Conservation (phyloP, 2,113 vertebrate species). For the Calonectris borealis region DNA sequence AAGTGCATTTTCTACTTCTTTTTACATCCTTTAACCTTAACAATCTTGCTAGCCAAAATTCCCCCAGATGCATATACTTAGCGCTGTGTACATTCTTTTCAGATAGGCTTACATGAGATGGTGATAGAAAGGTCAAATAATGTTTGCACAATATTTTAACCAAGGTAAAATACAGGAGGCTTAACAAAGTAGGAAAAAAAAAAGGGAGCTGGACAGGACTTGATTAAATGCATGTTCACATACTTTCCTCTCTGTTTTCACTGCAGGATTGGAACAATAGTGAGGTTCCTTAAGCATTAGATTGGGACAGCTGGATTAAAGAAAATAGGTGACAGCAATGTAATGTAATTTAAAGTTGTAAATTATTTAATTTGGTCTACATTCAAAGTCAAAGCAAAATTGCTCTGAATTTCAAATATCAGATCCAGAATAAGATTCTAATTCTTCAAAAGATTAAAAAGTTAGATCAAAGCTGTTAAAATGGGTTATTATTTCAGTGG, state of each 20-base stretch:
- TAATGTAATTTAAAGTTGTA: neutral
- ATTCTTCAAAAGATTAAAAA: neutral
- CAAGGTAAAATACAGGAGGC: neutral
- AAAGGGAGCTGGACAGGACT: neutral
- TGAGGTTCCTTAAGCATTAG: neutral
- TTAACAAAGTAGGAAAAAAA: neutral
- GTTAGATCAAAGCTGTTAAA: neutral
- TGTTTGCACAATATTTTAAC: neutral
- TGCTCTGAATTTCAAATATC: neutral
- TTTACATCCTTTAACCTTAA: neutral
- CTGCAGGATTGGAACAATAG: neutral
- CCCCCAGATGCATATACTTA: neutral
- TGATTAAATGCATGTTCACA: neutral
- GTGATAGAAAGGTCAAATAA: neutral
- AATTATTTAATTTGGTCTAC: neutral
- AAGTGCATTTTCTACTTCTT: neutral
- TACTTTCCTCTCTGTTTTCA: constrained; percentile 2
- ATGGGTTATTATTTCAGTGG: neutral
- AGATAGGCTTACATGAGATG: neutral
- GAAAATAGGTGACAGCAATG: neutral
- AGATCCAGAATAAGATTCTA: neutral
- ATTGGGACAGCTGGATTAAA: neutral
- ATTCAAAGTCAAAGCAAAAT: neutral
- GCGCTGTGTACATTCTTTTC: neutral
- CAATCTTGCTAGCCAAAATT: neutral